Evolutionary conservation across 2,797 vertebrate genomes (phyloP).

Genomic region (Pantherophis vulpinus): DNA sequence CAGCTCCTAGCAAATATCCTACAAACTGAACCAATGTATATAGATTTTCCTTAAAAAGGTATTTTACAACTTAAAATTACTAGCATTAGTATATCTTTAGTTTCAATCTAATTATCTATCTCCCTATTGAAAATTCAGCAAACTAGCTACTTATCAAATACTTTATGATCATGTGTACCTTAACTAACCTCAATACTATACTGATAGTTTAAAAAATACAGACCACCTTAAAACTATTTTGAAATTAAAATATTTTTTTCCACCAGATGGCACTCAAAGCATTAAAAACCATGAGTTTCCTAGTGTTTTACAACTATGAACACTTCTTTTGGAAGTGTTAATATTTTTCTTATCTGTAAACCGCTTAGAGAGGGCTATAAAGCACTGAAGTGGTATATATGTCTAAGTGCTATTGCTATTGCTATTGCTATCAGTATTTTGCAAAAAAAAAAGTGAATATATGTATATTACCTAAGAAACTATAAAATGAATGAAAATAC

Average conservation of each 20-base stretch:
- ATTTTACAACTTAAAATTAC: neutral
- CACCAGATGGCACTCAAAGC: constrained; percentile 66
- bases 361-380: no score
- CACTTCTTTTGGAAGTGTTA: neutral
- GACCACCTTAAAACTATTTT: constrained; percentile 60
- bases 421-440: neutral
- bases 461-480: neutral
- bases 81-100: neutral
- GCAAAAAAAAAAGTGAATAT: neutral
- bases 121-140: rapidly evolving
- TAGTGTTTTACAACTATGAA: rapidly evolving
- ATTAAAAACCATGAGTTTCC: neutral
- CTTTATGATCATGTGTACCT: neutral
- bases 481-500: neutral
- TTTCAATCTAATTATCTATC: rapidly evolving
- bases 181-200: neutral
- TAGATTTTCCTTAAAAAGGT: neutral
- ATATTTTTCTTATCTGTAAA: neutral
- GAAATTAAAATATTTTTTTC: constrained; percentile 8
- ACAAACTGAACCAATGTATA: neutral
- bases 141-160: rapidly evolving
- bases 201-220: neutral
- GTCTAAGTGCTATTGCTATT: no score
- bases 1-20: neutral
- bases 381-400: no score